These are phyloP conservation scores for Laticauda colubrina DNA, from an alignment of 2,113 vertebrate species.

Conservation along the genomic window DNA sequence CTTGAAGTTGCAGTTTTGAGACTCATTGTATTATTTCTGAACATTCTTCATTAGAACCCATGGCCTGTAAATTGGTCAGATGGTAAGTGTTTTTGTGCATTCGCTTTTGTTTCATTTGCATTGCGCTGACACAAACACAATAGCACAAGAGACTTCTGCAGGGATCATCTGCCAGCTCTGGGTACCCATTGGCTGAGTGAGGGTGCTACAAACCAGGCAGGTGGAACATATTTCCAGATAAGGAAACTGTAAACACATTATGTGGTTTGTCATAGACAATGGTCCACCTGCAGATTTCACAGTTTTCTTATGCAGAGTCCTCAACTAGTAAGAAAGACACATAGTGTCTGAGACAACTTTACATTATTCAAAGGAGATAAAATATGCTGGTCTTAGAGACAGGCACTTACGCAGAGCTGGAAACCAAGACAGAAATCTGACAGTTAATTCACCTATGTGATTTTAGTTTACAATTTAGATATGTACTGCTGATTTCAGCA, in stretches of 20 bases:
- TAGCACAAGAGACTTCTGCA: conserved; percentile 23
- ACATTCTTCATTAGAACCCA: conserved; percentile 51
- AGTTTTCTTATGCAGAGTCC: neutral
- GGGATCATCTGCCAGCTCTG: neutral
- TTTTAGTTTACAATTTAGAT: neutral
- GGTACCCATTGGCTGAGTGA: neutral
- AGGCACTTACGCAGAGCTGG: neutral
- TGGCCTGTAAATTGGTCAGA: conserved; percentile 55
- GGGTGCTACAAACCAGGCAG: neutral
- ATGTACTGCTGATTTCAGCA: neutral
- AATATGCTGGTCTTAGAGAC: conserved; percentile 35
- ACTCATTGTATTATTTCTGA: conserved; percentile 49
- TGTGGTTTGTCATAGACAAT: neutral
- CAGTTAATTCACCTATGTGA: neutral
- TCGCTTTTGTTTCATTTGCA: conserved; percentile 42
- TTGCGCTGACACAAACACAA: conserved; percentile 68
- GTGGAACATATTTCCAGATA: neutral
- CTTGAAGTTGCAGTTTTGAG: conserved; percentile 39
- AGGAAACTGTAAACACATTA: neutral
- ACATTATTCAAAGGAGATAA: neutral
- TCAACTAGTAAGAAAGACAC: neutral
- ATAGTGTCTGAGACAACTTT: neutral
- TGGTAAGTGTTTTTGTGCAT: conserved; percentile 32
- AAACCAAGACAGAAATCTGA: neutral
- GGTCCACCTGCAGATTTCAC: conserved; percentile 7